Evolutionary conservation across 2,797 vertebrate species (phyloP), one percentile per base, ranked within the genome.

Genomic region (Pachyuromys duprasi): DNA sequence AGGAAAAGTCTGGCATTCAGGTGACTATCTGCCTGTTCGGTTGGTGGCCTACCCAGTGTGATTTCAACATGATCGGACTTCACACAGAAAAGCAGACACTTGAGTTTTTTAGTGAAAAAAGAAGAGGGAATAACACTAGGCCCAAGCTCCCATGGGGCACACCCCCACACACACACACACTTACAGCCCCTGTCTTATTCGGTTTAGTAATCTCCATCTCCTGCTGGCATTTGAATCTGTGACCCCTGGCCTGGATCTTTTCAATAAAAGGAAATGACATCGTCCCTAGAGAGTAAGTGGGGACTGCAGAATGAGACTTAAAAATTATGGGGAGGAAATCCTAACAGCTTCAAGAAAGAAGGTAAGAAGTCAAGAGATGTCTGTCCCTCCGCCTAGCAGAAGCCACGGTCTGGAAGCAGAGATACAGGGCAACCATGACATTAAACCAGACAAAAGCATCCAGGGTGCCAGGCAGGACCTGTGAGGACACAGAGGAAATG

Each of bases 301-400:
- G 55, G 42, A 55, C 11, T 79, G 1, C 1, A 31, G 72, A 74
- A 18, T 63, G 36, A 65, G 62, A 88, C 49, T 82, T 89, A 63
- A 82, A 94, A 96, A 70, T 57, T 70, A 28, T 6, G 60, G 62
- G 70, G 89, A 93, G 92, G 92, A 81, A 84, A 86, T 4, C 65
- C 0, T n/a, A 75, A 80, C 2, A 65, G 69, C 82, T n/a, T 11
- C 53, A 92, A 90, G 69, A 92, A 94, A 95, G 78, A 15, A 13
- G 45, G 36, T 75, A 79, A 79, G 74, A 92, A 79, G 90, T 90
- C 90, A 93, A 45, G 5, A 31, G 33, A 65, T 28, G 33, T 87
- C 75, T n/a, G 12, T 26, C 11, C 24, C 83, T 42, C 24, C 12
- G 62, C 63, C 78, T 81, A 36, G 74, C 69, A 57, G 49, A 22